These are phyloP conservation scores for Bilobella aurantiaca DNA, from an alignment of 1,140 invertebrate genomes.

Conservation along the genomic window DNA sequence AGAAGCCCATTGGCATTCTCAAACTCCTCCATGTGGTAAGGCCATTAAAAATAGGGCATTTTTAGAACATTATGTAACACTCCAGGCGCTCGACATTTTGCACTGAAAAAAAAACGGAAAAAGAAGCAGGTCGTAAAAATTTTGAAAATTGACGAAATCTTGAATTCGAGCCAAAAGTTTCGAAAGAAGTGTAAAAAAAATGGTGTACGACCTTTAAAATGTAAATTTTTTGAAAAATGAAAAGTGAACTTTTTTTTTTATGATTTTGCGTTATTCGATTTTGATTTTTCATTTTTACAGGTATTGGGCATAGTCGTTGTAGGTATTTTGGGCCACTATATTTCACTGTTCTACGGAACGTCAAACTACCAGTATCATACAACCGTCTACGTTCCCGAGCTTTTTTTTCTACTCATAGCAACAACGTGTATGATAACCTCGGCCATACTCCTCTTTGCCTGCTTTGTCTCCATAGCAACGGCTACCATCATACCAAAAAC, in stretches of 20 bases:
- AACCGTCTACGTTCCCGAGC: slow-evolving; percentile 41
- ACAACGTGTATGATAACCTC: slow-evolving; percentile 66
- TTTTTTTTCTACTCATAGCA: slow-evolving; percentile 62
- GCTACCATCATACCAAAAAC: slow-evolving; percentile 70
- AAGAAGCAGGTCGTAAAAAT: not conserved
- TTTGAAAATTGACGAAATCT: not conserved
- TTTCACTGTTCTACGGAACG: slow-evolving; percentile 11
- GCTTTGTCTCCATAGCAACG: slow-evolving; percentile 49
- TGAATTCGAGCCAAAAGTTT: not conserved
- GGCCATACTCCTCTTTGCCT: slow-evolving; percentile 59
- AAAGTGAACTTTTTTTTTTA: no score
- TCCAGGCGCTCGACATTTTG: not conserved
- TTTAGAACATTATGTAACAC: not conserved
- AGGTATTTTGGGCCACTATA: slow-evolving; percentile 54
- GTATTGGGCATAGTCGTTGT: slow-evolving; percentile 60
- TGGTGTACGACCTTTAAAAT: not conserved
- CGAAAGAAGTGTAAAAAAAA: not conserved
- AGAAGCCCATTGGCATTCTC: slow-evolving; percentile 57
- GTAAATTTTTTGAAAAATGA: no score
- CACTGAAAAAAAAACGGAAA: not conserved
- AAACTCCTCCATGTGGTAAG: slow-evolving; percentile 64
- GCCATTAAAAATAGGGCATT: slow-evolving; percentile 12
- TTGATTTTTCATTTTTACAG: slow-evolving; percentile 43
- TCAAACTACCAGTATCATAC: not conserved
- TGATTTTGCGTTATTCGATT: no score